Conservation (phyloP, 2,888 invertebrate genomes). For the Tetheella fluctuosa region DNA sequence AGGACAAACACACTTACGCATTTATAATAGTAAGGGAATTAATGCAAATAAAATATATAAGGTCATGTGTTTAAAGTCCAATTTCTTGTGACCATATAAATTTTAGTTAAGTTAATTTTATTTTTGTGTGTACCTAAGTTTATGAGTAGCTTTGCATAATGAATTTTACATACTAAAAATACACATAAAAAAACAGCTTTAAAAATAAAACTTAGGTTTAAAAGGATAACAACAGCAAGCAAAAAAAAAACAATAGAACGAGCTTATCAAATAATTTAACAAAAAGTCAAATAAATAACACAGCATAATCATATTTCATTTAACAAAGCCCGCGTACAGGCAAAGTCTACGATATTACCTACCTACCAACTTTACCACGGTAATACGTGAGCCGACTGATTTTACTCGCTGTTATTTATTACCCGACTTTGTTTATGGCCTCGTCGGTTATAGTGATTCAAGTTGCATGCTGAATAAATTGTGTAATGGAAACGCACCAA, state of each 20-base stretch:
- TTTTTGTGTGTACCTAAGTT: no score
- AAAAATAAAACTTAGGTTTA: no score
- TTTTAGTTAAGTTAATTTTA: no score
- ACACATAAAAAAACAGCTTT: no score
- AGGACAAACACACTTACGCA: no score
- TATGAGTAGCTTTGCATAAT: no score
- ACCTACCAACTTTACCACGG: conserved; percentile 2
- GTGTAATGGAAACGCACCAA: background rate
- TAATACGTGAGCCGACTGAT: conserved; percentile 9
- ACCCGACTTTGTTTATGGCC: background rate
- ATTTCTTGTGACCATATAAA: no score
- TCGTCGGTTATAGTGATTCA: background rate
- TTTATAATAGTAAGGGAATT: no score
- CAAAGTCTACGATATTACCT: conserved; percentile 40
- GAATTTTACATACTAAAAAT: no score
- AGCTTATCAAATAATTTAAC: conserved; percentile 1
- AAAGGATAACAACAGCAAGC: no score
- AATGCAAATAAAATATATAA: no score
- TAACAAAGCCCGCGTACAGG: conserved; percentile 30
- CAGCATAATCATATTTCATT: conserved; percentile 44
- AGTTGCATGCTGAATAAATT: background rate
- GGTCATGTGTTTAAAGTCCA: no score
- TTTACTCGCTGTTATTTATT: background rate
- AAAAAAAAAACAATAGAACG: background rate
- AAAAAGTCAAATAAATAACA: conserved; percentile 18